Base-by-base conservation (phyloP, 2,888 invertebrate species). In the Agriopis aurantiaria region DNA sequence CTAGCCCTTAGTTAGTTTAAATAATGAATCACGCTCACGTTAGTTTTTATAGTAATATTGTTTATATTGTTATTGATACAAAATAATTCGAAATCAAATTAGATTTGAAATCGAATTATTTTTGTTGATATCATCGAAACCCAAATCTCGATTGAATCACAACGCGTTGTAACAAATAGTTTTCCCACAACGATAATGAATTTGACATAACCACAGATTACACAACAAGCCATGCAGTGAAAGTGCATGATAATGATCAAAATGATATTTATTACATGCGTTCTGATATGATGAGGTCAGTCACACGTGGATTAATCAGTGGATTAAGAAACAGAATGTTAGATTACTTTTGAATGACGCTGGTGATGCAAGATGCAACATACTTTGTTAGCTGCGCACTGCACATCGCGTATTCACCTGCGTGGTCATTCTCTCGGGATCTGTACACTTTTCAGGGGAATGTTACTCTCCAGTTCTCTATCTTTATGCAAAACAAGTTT, bases 211-310 rank as follows among this genome's bases (percentile, higher is more conserved):
- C 65, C 65, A 41, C 41, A 23, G 49, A 56, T 69, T 69, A 55
- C 56, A 65, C 61, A 69, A 69, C 52, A 57, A 23, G 17, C 58
- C 51, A 51, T 41, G 52, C 68, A 65, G 69, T 41, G 69, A 69
- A 69, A 69, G 69, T 65, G 69, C 56, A 41, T 17, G 14, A 61
- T 69, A 69, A 65, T 57, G 69, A 69, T 61, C 56, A 57, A 56
- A 14, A 65, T 61, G 56, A 56, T 57, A 52, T 60, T 49, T 55
- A 45, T 56, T 64, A 65, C 59, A 55, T 60, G 51, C 23, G 63
- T 33, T 59, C 51, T 17, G 23, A 55, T 40, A 46, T 64, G 60
- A 55, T 64, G 68, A 65, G 69, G 60, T 69, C 69, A 56, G 12
- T 51, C 49, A 55, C 43, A 33, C 55, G 43, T 52, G 43, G 43